Percentiles rank a stretch among this genome's conserved stretches.
Evolutionary conservation across 2,797 vertebrate species (phyloP).

Genomic region (Streptopelia turtur): DNA sequence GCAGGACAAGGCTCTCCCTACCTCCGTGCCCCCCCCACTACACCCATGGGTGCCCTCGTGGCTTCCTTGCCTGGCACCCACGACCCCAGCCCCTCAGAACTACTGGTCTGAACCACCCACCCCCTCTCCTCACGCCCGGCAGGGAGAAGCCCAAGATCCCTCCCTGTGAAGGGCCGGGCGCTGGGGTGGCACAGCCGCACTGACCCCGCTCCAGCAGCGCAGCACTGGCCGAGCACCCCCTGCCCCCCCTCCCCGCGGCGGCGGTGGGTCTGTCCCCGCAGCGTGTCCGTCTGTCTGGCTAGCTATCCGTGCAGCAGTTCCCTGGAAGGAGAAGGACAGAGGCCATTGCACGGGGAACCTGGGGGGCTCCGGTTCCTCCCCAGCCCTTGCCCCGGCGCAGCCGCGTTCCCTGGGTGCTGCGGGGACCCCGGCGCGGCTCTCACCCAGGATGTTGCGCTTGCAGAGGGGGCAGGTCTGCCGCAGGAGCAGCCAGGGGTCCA

Average conservation of each 20-base stretch:
- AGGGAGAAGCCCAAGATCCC: not conserved
- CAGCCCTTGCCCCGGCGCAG: not conserved
- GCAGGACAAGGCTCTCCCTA: not conserved
- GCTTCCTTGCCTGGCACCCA: not conserved
- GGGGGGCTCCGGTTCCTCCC: not conserved
- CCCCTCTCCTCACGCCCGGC: not conserved
- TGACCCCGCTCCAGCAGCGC: fast-evolving
- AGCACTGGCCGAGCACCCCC: fast-evolving
- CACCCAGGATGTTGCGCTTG: constrained; percentile 91
- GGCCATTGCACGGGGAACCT: fast-evolving
- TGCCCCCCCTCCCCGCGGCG: not conserved
- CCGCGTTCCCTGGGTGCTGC: fast-evolving
- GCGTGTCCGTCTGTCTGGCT: fast-evolving
- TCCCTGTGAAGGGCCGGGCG: fast-evolving
- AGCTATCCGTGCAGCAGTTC: constrained; percentile 37
- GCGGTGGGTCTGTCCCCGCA: not conserved
- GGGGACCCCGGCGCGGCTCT: not conserved
- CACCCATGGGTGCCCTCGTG: not conserved
- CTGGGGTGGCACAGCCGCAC: fast-evolving
- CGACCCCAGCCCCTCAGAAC: not conserved
- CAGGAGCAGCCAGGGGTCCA: constrained; percentile 93
- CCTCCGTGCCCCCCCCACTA: fast-evolving
- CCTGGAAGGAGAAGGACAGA: not conserved
- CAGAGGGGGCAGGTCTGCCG: constrained; percentile 95
- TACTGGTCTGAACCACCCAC: not conserved